These are phyloP conservation scores for Wiebesia pumilae DNA, from an alignment of 1,140 invertebrate species.

Conservation along the genomic window DNA sequence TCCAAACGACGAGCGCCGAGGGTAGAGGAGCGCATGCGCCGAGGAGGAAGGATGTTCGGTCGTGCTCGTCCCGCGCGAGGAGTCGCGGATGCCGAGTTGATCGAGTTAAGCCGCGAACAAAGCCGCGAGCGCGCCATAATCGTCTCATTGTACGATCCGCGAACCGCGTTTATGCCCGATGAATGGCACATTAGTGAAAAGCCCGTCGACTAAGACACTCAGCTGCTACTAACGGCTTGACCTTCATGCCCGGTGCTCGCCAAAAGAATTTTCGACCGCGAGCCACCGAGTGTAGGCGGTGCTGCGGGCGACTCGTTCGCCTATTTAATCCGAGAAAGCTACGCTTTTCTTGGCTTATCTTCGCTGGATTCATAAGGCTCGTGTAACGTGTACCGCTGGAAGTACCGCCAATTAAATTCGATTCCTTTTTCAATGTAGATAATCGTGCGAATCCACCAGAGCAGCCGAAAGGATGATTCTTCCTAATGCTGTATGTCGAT, in stretches of 20 bases:
- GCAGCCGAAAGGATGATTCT: too few relatives aligned
- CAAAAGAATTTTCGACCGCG: not conserved
- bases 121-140: constrained; percentile 57
- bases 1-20: not conserved
- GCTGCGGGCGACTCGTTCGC: not conserved
- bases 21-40: not conserved
- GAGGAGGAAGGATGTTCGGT: not conserved
- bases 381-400: too few relatives aligned
- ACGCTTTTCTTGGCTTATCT: too few relatives aligned
- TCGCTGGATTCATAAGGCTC: too few relatives aligned
- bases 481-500: too few relatives aligned
- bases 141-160: constrained; percentile 57
- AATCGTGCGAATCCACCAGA: too few relatives aligned
- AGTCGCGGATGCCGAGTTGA: constrained; percentile 32
- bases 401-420: too few relatives aligned
- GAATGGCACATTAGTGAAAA: not conserved
- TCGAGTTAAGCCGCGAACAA: constrained; percentile 60
- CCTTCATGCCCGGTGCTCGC: constrained; percentile 21
- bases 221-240: constrained; percentile 16
- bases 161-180: not conserved
- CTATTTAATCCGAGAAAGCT: not conserved
- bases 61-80: not conserved
- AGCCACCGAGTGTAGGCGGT: not conserved
- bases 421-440: too few relatives aligned
- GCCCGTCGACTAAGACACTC: too few relatives aligned